Evolutionary conservation across 1,140 invertebrate species (phyloP).

Genomic region (Kradibia gibbosae): DNA sequence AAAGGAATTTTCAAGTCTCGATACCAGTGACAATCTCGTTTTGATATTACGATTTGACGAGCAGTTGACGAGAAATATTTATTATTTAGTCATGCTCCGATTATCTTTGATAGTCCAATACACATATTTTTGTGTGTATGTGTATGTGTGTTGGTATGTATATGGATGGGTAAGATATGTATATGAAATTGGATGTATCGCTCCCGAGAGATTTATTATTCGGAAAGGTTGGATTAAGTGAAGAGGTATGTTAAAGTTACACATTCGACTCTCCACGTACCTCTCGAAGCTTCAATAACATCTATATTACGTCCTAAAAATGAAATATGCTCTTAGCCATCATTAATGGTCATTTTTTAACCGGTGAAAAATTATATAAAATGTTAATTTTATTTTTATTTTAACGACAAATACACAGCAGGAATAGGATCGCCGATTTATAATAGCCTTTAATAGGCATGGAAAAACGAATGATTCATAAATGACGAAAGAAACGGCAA

Average conservation of each 20-base stretch:
- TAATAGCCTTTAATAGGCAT: too few relatives aligned
- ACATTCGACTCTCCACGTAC: constrained; percentile 52
- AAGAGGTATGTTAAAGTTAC: not conserved
- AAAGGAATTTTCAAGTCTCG: constrained; percentile 39
- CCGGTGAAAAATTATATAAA: too few relatives aligned
- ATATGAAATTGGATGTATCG: constrained; percentile 24
- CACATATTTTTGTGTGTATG: too few relatives aligned
- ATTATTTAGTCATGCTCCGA: constrained; percentile 59
- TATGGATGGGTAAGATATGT: too few relatives aligned
- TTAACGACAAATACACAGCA: too few relatives aligned
- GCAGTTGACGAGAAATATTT: constrained; percentile 52
- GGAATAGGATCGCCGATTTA: too few relatives aligned
- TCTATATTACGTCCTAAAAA: not conserved
- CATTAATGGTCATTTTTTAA: too few relatives aligned
- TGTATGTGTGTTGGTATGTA: too few relatives aligned
- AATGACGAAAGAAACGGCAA: not conserved
- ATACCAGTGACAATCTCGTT: not conserved
- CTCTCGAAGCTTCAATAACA: not conserved
- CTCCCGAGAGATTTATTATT: constrained; percentile 61
- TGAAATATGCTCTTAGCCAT: not conserved
- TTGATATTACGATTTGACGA: constrained; percentile 23
- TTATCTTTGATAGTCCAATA: constrained; percentile 57
- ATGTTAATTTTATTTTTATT: too few relatives aligned
- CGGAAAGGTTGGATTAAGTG: constrained; percentile 65
- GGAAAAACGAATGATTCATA: not conserved